Conservation (phyloP, 1,140 invertebrate species). For the Hyphantria cunea region DNA sequence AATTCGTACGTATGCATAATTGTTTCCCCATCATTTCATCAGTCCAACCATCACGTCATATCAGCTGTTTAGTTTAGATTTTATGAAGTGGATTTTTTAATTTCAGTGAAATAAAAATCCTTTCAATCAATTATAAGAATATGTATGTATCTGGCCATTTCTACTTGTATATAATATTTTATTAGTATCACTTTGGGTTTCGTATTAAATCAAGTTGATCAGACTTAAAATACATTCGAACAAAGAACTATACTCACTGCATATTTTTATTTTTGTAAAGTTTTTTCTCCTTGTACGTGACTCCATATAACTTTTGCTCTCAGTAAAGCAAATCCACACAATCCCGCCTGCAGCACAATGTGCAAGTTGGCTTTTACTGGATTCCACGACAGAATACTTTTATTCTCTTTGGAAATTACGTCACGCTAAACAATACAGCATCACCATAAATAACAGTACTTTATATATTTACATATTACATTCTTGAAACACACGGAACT, state of each 20-base stretch:
- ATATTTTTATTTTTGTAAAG: conserved; percentile 7
- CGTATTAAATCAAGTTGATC: background rate
- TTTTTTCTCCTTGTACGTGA: conserved; percentile 4
- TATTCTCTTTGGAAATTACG: conserved; percentile 18
- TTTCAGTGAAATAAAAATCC: too few species aligned
- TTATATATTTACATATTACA: conserved; percentile 26
- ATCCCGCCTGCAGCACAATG: conserved; percentile 21
- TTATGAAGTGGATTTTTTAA: too few species aligned
- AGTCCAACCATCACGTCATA: too few species aligned
- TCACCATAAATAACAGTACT: conserved; percentile 24
- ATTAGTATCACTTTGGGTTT: too few species aligned
- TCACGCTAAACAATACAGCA: conserved; percentile 23
- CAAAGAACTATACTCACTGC: conserved; percentile 3
- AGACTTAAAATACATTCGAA: background rate
- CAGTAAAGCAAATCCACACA: conserved; percentile 24
- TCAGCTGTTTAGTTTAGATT: too few species aligned
- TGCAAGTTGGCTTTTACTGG: conserved; percentile 20
- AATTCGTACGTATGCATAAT: too few species aligned
- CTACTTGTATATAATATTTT: too few species aligned
- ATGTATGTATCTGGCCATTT: too few species aligned
- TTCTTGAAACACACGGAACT: conserved; percentile 11
- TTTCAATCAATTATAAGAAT: too few species aligned
- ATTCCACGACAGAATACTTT: conserved; percentile 8
- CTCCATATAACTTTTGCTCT: conserved; percentile 21
- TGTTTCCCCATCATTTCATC: too few species aligned